Percentiles rank a stretch among this genome's conserved stretches.
phyloP scores from a whole-genome alignment of 35 echinoderm and acorn worm species.

The Hemicentrotus pulcherrimus region DNA sequence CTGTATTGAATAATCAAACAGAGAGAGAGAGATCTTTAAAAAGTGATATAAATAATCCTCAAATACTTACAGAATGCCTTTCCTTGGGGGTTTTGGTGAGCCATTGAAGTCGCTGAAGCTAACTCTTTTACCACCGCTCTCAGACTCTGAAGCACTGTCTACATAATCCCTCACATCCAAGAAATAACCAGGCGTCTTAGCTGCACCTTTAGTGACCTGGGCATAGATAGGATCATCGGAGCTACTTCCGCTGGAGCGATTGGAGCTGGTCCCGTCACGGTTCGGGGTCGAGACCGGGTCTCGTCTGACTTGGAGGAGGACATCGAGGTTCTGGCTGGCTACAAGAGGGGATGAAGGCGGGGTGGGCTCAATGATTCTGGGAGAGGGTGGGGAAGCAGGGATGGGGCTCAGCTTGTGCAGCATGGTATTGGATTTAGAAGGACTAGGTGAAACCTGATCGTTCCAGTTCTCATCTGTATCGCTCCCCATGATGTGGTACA shows the following conservation, averaged over 20 bases:
- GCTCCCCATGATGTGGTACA: slow-evolving; percentile 46
- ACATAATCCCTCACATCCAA: slow-evolving; percentile 24
- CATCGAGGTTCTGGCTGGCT: slow-evolving; percentile 11
- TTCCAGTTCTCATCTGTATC: neutral
- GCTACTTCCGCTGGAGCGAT: slow-evolving; percentile 43
- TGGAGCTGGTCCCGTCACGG: slow-evolving; percentile 13
- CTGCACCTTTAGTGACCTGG: slow-evolving; percentile 53
- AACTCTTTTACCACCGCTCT: slow-evolving; percentile 66
- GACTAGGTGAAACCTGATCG: neutral
- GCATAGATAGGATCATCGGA: slow-evolving; percentile 75
- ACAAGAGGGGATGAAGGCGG: slow-evolving; percentile 29
- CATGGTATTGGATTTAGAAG: neutral
- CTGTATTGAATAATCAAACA: no score
- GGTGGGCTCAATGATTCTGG: slow-evolving; percentile 26
- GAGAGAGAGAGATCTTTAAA: no score
- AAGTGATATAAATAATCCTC: neutral
- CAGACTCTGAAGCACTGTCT: slow-evolving; percentile 51
- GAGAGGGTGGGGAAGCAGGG: neutral
- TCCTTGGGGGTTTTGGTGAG: slow-evolving; percentile 55
- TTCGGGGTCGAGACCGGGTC: neutral
- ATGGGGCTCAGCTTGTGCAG: slow-evolving; percentile 45
- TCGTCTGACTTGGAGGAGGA: neutral
- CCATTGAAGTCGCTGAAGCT: slow-evolving; percentile 69
- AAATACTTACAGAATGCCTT: slow-evolving; percentile 69
- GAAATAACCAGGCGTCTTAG: neutral